Evolutionary conservation across 2,113 vertebrate genomes (phyloP).

Genomic region (Odocoileus virginianus): DNA sequence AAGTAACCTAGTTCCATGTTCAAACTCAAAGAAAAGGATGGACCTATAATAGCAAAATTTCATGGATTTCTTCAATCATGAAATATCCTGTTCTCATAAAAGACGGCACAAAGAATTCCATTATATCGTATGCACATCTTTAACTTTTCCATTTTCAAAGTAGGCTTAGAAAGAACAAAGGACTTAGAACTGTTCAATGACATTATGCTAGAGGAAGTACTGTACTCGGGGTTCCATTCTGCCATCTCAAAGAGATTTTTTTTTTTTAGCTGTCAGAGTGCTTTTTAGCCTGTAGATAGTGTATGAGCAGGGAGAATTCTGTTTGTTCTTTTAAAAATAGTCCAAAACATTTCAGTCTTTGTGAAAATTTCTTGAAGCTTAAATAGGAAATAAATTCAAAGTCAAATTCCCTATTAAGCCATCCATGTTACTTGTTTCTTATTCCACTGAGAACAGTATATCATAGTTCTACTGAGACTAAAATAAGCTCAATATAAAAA

Average conservation of each 20-base stretch:
- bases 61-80: conserved; percentile 61
- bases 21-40: conserved; percentile 11
- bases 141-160: conserved; percentile 77
- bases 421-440: conserved; percentile 78
- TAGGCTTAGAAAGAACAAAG: conserved; percentile 81
- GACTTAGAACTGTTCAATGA: conserved; percentile 76
- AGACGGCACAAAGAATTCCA: conserved; percentile 72
- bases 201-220: conserved; percentile 76
- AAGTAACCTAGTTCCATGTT: conserved; percentile 43
- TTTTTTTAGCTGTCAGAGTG: conserved; percentile 77
- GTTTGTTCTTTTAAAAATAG: conserved; percentile 85
- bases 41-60: conserved; percentile 47
- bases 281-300: conserved; percentile 80
- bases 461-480: conserved; percentile 74
- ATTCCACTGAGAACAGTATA: conserved; percentile 78
- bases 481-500: conserved; percentile 78
- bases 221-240: conserved; percentile 81
- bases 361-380: conserved; percentile 80
- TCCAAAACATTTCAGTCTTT: conserved; percentile 80
- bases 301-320: conserved; percentile 75
- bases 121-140: conserved; percentile 80
- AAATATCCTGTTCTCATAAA: conserved; percentile 74
- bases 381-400: conserved; percentile 83
- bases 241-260: conserved; percentile 80
- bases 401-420: conserved; percentile 80